phyloP scores from a whole-genome alignment of 1,140 invertebrate genomes.

The Calephelis nemesis region DNA sequence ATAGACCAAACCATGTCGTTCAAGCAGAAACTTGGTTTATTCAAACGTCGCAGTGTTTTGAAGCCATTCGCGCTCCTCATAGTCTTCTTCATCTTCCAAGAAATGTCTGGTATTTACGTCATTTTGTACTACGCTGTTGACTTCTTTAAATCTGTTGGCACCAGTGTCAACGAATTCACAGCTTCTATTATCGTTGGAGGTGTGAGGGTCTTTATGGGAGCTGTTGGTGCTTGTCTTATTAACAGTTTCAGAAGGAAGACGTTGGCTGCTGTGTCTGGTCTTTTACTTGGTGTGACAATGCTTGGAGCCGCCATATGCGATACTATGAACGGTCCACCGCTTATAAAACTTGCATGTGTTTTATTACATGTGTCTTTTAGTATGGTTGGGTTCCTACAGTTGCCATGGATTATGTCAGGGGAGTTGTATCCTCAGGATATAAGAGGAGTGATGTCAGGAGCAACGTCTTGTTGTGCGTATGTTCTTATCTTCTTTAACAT shows the following conservation, averaged over 20 bases:
- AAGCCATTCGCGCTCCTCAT: slow-evolving; percentile 84
- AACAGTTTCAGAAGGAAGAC: slow-evolving; percentile 84
- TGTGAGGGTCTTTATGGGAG: slow-evolving; percentile 84
- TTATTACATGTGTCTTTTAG: slow-evolving; percentile 85
- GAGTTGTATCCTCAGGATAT: slow-evolving; percentile 86
- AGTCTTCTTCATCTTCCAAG: slow-evolving; percentile 84
- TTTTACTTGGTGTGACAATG: slow-evolving; percentile 83
- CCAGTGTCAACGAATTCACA: slow-evolving; percentile 83
- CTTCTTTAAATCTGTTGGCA: slow-evolving; percentile 84
- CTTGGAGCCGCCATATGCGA: slow-evolving; percentile 79
- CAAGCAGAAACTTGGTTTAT: slow-evolving; percentile 59
- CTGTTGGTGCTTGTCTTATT: slow-evolving; percentile 84
- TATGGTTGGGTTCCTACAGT: slow-evolving; percentile 86
- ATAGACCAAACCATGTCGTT: slow-evolving; percentile 62
- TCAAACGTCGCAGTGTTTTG: slow-evolving; percentile 69
- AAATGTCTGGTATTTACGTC: slow-evolving; percentile 86
- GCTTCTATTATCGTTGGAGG: slow-evolving; percentile 87
- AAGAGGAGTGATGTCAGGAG: slow-evolving; percentile 83
- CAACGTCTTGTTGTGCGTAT: slow-evolving; percentile 86
- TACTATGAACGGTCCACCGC: slow-evolving; percentile 69
- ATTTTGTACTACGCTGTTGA: slow-evolving; percentile 88
- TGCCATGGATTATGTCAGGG: slow-evolving; percentile 88
- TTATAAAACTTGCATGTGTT: slow-evolving; percentile 82
- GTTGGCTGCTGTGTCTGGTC: slow-evolving; percentile 83
- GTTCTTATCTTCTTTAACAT: slow-evolving; percentile 85